Base-by-base conservation (phyloP, 2,113 vertebrate species). In the Ageneiosus marmoratus region DNA sequence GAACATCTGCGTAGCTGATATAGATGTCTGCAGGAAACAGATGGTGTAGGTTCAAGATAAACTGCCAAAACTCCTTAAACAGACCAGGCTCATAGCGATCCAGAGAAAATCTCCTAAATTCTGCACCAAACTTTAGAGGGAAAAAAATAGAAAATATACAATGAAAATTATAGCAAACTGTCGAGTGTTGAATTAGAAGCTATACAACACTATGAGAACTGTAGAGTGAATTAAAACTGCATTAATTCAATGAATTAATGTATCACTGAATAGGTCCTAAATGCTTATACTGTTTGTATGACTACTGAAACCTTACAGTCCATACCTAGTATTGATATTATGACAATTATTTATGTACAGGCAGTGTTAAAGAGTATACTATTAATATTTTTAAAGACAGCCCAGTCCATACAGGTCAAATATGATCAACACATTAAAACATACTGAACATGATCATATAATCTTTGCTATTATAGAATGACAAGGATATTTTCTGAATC, bases 71-170 rank as follows among this genome's bases (percentile, higher is more conserved):
- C 67, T 87, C 81, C 60, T 84, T 74, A 72, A 84, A 85, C 27
- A 53, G 55, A 34, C 82, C 85, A 37, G 84, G 86, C 56, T 85
- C 75, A 29, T 1, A 77, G 13, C 81, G 76, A 82, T 87, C 79
- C 29, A 87, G 37, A 46, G 86, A 86, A 83, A 88, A 88, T 81
- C 87, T 85, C 56, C 87, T 69, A 81, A 88, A 88, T n/a, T 88
- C 87, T 81, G 87, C 87, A 58, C 87, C 83, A 79, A 81, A 87
- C 87, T 88, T 50, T 44, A 37, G 27, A 11, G 2, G 37, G 16
- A 72, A 56, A 9, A 46, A 11, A 76, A 29, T 75, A 16, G 56
- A 48, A 50, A 77, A 27, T 4, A 37, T 37, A 22, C 16, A 48
- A 16, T 8, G 2, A 27, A 5, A 27, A 29, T 48, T 48, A 73